Evolutionary conservation across 2,797 vertebrate genomes (phyloP).

Genomic region (Sebastes goodei): DNA sequence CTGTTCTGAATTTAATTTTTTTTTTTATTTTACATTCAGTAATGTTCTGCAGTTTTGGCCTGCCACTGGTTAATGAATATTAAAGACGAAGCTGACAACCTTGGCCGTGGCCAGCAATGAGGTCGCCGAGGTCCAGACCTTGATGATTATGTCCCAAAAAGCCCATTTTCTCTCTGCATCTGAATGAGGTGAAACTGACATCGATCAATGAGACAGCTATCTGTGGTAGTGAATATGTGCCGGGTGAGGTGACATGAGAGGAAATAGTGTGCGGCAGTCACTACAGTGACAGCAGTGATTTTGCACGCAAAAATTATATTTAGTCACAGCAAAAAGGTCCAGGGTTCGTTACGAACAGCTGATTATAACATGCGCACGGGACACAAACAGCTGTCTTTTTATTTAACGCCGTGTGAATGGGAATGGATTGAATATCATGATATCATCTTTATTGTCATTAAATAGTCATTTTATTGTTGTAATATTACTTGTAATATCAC

Average conservation of each 20-base stretch:
- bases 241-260: too few relatives aligned
- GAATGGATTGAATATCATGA: too few relatives aligned
- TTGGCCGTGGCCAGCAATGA: background rate
- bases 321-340: too few relatives aligned
- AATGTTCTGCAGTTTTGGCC: background rate
- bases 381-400: too few relatives aligned
- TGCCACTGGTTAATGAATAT: constrained; percentile 2
- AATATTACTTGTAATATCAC: background rate
- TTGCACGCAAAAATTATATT: background rate
- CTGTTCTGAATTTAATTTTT: background rate
- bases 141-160: background rate
- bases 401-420: too few relatives aligned
- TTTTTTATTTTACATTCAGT: background rate
- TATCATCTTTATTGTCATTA: background rate
- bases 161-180: background rate
- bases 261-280: too few relatives aligned
- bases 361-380: too few relatives aligned
- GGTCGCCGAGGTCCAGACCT: background rate
- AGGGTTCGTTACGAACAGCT: too few relatives aligned
- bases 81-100: too few relatives aligned
- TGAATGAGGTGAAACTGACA: background rate
- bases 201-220: background rate
- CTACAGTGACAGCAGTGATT: too few relatives aligned
- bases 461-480: background rate
- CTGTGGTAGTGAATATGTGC: background rate